Evolutionary conservation across 2,888 invertebrate species (phyloP).

Genomic region (Patella pellucida): DNA sequence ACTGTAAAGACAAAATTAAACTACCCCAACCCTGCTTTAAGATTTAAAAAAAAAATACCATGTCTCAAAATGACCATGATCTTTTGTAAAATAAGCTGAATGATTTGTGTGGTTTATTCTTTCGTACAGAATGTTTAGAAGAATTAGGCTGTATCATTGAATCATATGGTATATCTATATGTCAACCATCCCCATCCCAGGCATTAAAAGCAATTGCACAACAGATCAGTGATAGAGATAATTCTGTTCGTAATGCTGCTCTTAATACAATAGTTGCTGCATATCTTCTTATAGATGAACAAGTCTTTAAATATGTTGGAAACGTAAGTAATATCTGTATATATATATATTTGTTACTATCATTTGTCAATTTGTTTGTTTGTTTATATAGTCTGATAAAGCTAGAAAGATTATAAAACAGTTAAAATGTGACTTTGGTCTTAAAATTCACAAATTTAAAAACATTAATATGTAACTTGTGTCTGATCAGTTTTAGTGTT

Average conservation of each 20-base stretch:
- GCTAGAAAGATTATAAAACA: too few relatives aligned
- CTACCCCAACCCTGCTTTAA: too few relatives aligned
- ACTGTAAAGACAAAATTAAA: too few relatives aligned
- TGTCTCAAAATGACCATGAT: too few relatives aligned
- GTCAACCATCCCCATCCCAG: conserved; percentile 83
- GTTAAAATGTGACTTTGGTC: too few relatives aligned
- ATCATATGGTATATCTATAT: conserved; percentile 85
- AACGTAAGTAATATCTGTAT: conserved; percentile 75
- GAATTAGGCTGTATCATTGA: conserved; percentile 90
- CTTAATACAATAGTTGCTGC: conserved; percentile 93
- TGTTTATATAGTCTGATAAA: too few relatives aligned
- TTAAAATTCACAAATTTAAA: too few relatives aligned
- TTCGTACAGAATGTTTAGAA: conserved; percentile 85
- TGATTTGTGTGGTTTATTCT: too few relatives aligned
- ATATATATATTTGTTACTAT: neutral
- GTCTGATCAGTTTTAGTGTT: too few relatives aligned
- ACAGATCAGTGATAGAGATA: conserved; percentile 96
- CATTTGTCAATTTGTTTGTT: neutral
- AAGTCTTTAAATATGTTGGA: conserved; percentile 89
- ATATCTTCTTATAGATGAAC: conserved; percentile 91
- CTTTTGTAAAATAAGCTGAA: too few relatives aligned
- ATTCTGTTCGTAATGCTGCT: conserved; percentile 94
- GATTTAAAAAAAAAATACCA: too few relatives aligned
- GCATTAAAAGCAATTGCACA: conserved; percentile 92
- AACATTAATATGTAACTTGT: too few relatives aligned